phyloP scores from a whole-genome alignment of 2,113 vertebrate genomes.

The Lepus americanus region DNA sequence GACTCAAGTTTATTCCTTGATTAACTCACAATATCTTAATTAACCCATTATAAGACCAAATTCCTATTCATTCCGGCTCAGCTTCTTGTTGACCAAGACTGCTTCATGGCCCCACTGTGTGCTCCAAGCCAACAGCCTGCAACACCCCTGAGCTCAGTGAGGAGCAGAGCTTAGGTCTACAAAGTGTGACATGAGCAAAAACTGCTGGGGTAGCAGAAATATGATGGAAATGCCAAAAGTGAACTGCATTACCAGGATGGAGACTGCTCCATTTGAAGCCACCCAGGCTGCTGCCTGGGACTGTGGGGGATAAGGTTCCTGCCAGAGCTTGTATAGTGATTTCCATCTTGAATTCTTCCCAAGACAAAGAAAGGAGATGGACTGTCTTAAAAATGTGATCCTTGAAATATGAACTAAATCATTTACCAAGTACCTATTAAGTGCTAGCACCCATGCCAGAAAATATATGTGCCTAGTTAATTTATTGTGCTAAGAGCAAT shows the following conservation, averaged over 20 bases:
- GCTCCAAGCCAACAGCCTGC: neutral
- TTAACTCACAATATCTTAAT: neutral
- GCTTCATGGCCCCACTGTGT: too few species aligned
- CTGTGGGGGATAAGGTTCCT: neutral
- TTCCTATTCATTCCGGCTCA: neutral
- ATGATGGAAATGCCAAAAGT: conserved; percentile 61
- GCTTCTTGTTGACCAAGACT: neutral
- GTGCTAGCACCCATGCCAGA: neutral
- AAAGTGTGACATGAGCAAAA: neutral
- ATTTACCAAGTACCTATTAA: neutral
- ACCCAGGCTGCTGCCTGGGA: neutral
- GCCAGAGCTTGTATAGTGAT: neutral
- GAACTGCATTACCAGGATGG: neutral
- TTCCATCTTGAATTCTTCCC: conserved; percentile 38
- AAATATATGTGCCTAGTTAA: neutral
- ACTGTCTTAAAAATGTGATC: neutral
- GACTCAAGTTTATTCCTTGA: neutral
- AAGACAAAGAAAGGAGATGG: conserved; percentile 4
- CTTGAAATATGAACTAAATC: neutral
- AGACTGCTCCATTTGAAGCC: conserved; percentile 52
- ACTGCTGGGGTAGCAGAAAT: conserved; percentile 37
- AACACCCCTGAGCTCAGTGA: neutral
- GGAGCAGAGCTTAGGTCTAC: neutral
- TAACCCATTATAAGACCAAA: neutral
- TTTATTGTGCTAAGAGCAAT: neutral